A percentile compares a stretch with the other conserved stretches of the same genome.
Conservation (phyloP, 2,797 vertebrate species). For the Esox masquinongy region DNA sequence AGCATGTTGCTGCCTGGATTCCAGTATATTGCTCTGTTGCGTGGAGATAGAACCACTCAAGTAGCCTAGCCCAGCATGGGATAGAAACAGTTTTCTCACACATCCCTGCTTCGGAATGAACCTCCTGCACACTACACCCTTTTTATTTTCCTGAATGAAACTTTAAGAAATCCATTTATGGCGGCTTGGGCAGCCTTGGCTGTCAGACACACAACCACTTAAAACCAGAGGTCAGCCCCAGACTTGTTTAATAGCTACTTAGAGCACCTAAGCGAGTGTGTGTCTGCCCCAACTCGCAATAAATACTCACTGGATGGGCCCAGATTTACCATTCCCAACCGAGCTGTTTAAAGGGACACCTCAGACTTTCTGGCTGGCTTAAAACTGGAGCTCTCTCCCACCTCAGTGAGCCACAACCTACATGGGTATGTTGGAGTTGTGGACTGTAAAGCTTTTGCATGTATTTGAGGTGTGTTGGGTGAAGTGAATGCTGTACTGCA, state of each 20-base stretch:
- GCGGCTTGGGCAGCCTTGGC: constrained; percentile 60
- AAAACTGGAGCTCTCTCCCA: not conserved
- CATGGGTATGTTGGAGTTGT: not conserved
- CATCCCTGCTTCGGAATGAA: constrained; percentile 39
- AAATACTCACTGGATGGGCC: constrained; percentile 59
- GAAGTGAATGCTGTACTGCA: not conserved
- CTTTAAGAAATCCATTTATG: constrained; percentile 70
- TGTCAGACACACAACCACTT: constrained; percentile 61
- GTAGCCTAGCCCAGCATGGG: constrained; percentile 27
- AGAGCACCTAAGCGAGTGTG: constrained; percentile 58
- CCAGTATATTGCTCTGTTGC: constrained; percentile 11
- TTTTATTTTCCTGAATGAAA: constrained; percentile 67
- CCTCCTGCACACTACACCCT: constrained; percentile 17
- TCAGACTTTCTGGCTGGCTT: constrained; percentile 12
- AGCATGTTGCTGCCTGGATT: constrained; percentile 12
- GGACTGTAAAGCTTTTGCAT: not conserved
- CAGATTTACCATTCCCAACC: constrained; percentile 47
- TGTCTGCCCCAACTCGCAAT: constrained; percentile 63
- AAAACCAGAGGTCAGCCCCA: constrained; percentile 67
- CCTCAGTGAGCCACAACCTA: not conserved
- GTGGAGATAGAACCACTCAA: constrained; percentile 23
- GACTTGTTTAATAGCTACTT: constrained; percentile 72
- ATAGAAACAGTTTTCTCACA: constrained; percentile 24
- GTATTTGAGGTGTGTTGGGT: not conserved
- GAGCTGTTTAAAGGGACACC: constrained; percentile 44